Conservation (phyloP, 2,888 invertebrate genomes). For the Anorthoa munda region DNA sequence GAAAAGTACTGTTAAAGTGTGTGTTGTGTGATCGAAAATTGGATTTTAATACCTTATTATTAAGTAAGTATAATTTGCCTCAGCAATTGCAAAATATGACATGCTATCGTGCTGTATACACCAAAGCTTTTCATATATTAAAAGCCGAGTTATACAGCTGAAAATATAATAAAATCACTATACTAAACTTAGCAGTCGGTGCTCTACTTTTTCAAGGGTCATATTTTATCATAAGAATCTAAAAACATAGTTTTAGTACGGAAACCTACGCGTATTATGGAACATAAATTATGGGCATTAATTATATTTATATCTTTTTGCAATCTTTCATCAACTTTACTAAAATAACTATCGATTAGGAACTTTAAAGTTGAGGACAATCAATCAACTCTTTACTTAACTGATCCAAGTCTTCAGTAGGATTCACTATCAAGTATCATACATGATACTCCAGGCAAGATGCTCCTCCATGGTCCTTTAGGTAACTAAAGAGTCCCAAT, state of each 20-base stretch:
- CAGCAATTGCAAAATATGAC: not conserved
- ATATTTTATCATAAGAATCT: slow-evolving; percentile 51
- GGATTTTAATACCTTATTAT: slow-evolving; percentile 57
- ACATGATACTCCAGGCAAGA: too few species aligned
- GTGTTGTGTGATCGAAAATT: slow-evolving; percentile 60
- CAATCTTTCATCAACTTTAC: slow-evolving; percentile 4
- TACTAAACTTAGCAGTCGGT: slow-evolving; percentile 32
- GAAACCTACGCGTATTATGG: slow-evolving; percentile 36
- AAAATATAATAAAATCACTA: slow-evolving; percentile 25
- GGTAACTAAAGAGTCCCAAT: too few species aligned
- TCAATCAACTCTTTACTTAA: not conserved
- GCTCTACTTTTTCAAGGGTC: slow-evolving; percentile 55
- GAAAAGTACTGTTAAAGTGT: slow-evolving; percentile 53
- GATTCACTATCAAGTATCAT: too few species aligned
- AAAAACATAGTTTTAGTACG: slow-evolving; percentile 42
- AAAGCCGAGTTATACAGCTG: slow-evolving; percentile 20
- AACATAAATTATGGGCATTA: slow-evolving; percentile 31
- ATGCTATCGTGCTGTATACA: not conserved
- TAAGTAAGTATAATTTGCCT: slow-evolving; percentile 55
- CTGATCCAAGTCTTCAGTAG: not conserved
- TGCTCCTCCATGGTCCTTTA: too few species aligned
- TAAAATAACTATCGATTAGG: not conserved
- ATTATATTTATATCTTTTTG: slow-evolving; percentile 41
- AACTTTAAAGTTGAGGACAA: not conserved
- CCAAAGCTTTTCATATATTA: slow-evolving; percentile 19